These are phyloP conservation scores for Dendropsophus ebraccatus DNA, from an alignment of 2,113 vertebrate species.

Conservation along the genomic window DNA sequence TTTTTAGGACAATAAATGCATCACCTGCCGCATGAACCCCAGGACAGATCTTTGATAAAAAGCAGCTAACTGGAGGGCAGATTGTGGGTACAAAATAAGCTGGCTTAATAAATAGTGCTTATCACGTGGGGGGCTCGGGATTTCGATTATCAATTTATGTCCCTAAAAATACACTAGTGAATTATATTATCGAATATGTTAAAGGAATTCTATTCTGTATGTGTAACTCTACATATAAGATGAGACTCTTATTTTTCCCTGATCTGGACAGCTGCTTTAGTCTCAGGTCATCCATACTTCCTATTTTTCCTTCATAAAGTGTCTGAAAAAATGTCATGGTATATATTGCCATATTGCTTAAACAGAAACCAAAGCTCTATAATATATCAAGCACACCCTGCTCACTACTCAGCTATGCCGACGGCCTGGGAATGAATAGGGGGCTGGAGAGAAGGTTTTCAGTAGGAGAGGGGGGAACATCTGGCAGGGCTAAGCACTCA, in stretches of 20 bases:
- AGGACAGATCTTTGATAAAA: too few species aligned
- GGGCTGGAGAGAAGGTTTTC: background rate
- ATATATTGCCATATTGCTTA: background rate
- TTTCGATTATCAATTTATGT: too few species aligned
- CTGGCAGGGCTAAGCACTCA: background rate
- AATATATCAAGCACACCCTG: conserved; percentile 12
- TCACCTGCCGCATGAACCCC: too few species aligned
- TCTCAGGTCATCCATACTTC: background rate
- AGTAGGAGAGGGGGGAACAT: conserved; percentile 7
- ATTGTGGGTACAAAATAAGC: too few species aligned
- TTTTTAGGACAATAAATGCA: too few species aligned
- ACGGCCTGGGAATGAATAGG: background rate
- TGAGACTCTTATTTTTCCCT: background rate
- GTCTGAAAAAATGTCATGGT: background rate
- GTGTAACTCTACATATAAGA: background rate
- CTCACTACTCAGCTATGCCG: conserved; percentile 9
- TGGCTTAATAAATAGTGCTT: too few species aligned
- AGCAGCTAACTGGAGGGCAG: too few species aligned
- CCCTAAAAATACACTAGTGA: too few species aligned
- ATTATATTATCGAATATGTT: background rate
- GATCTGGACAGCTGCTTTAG: background rate
- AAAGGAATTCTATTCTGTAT: background rate
- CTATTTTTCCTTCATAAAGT: background rate
- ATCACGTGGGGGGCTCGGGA: too few species aligned
- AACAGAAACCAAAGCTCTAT: background rate